These are phyloP conservation scores for Salpingus planirostris DNA, from an alignment of 2,888 invertebrate genomes.

Conservation along the genomic window DNA sequence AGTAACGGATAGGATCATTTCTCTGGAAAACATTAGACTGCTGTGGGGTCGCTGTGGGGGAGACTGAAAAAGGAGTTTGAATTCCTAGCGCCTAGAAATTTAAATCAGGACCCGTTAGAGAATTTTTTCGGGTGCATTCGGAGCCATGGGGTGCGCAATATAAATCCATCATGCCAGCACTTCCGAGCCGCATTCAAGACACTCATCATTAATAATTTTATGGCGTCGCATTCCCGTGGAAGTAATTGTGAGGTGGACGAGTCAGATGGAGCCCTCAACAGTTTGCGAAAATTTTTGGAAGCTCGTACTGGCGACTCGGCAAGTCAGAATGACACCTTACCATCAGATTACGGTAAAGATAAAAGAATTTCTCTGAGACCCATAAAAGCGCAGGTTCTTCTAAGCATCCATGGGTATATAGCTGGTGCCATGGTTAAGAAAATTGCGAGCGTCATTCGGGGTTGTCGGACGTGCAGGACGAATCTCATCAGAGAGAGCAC, in stretches of 20 bases:
- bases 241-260: constrained; percentile 13
- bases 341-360: neutral
- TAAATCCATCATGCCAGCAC: constrained; percentile 11
- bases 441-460: neutral
- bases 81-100: constrained; percentile 1
- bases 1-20: neutral
- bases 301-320: too few species aligned
- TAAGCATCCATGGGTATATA: neutral
- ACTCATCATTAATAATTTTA: constrained; percentile 12
- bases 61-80: neutral
- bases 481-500: neutral
- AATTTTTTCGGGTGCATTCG: constrained; percentile 13
- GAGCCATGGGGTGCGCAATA: constrained; percentile 4
- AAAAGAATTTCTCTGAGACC: neutral
- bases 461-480: neutral
- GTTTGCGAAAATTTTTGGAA: constrained; percentile 1
- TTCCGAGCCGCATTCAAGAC: constrained; percentile 11
- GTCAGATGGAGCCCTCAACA: constrained; percentile 7
- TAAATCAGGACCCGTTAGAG: constrained; percentile 16
- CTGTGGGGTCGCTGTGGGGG: too few species aligned
- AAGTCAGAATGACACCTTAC: neutral
- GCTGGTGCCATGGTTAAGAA: neutral
- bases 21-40: neutral
- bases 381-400: neutral
- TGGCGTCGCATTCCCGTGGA: constrained; percentile 9